Evolutionary conservation across 2,888 invertebrate species (phyloP), one percentile per base, ranked within the genome.

Genomic region (Pharmacophagus antenor): DNA sequence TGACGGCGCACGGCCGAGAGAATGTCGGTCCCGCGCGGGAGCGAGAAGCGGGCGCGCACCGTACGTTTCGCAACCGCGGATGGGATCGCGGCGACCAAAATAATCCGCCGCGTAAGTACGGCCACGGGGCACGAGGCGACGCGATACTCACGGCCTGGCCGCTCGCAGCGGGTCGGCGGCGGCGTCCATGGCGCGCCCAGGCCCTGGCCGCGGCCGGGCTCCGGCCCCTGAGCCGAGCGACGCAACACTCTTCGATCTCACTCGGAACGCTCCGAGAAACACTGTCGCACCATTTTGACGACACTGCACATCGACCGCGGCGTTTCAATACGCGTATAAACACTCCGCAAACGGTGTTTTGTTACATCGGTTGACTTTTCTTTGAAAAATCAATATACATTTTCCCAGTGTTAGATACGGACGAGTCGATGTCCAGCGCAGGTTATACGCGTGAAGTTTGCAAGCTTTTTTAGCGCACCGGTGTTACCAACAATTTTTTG

Each of bases 321-420:
- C 88, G 81, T 83, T 87, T 81, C 76, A 76, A 74, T 77, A 81
- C 87, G 77, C 88, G 86, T 86, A 88, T 88, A 90, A 89, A 90
- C 91, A 90, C 89, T 88, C 80, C 89, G 85, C 88, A 87, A 80
- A 85, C 80, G 82, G 85, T 90, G 91, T 91, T 91, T 90, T 89
- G 89, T 90, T 90, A 91, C 91, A 89, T 90, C 80, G 85, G 89
- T 86, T 87, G 88, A 91, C 88, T 91, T 91, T 90, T 90, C 91
- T 90, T 89, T 90, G 90, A 91, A 91, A 91, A 91, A 91, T 91
- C 91, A 91, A 91, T 91, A 91, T 88, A 90, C 91, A 91, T 91
- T 91, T 91, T 90, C 89, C 86, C 87, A 85, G 87, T 87, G 88
- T 89, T 83, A 79, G 87, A 84, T 85, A 88, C 85, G 86, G 86